phyloP scores from a whole-genome alignment of 2,888 invertebrate species.

The Melitaea athalia region DNA sequence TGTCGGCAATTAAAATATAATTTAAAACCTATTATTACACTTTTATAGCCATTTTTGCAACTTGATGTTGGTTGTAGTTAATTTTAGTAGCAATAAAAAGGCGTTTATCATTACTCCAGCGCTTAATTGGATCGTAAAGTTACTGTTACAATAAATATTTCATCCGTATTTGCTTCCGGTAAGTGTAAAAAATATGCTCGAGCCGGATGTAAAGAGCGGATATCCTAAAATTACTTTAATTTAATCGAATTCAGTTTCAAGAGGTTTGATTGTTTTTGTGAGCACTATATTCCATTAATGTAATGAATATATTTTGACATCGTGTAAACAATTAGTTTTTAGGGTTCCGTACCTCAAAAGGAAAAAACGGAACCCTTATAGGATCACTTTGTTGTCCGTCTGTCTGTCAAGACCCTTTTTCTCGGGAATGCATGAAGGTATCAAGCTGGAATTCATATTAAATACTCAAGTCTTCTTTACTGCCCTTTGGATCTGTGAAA shows the following conservation, averaged over 20 bases:
- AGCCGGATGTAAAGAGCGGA: slow-evolving; percentile 10
- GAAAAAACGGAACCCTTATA: too few species aligned
- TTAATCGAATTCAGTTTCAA: slow-evolving; percentile 5
- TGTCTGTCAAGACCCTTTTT: too few species aligned
- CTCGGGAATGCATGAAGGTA: too few species aligned
- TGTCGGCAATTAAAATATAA: too few species aligned
- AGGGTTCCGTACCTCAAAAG: neutral
- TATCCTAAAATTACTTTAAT: slow-evolving; percentile 7
- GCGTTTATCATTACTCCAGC: too few species aligned
- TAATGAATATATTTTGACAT: slow-evolving; percentile 1
- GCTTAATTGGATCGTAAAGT: neutral
- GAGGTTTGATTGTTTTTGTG: neutral
- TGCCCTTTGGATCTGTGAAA: too few species aligned
- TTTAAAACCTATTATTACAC: too few species aligned
- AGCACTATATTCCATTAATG: neutral
- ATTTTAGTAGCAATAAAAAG: too few species aligned
- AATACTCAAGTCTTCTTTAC: too few species aligned
- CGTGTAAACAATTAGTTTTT: slow-evolving; percentile 9
- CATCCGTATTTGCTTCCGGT: slow-evolving; percentile 4
- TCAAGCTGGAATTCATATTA: too few species aligned
- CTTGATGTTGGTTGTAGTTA: neutral
- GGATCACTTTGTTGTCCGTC: too few species aligned
- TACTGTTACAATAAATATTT: neutral
- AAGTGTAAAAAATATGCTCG: neutral
- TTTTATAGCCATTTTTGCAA: too few species aligned